These are phyloP conservation scores for Hydroisotoma schaefferi DNA, from an alignment of 2,888 invertebrate species.

Conservation along the genomic window DNA sequence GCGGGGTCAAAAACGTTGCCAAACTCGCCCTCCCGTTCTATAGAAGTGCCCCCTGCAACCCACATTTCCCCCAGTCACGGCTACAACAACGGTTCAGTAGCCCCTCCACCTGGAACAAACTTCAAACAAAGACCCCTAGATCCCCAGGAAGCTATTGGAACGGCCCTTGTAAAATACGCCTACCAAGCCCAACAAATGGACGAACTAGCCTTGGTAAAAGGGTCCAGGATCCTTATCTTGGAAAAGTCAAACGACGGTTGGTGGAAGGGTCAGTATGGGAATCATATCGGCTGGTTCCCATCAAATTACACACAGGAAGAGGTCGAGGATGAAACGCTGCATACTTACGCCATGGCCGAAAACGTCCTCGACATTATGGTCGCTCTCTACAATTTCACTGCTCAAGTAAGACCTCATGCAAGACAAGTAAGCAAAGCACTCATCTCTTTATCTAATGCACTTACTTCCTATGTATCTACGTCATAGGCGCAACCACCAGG, in stretches of 20 bases:
- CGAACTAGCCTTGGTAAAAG: conserved; percentile 90
- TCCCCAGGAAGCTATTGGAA: conserved; percentile 79
- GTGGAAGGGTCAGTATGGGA: conserved; percentile 72
- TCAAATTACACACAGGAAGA: conserved; percentile 93
- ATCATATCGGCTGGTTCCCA: conserved; percentile 83
- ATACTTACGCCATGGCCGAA: conserved; percentile 91
- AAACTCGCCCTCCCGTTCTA: conserved; percentile 71
- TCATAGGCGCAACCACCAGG: no score
- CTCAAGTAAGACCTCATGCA: conserved; percentile 46
- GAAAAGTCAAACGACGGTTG: conserved; percentile 99
- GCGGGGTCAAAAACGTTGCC: conserved; percentile 66
- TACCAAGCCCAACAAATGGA: conserved; percentile 94
- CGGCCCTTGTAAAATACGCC: conserved; percentile 92
- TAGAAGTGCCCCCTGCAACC: conserved; percentile 72
- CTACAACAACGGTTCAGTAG: conserved; percentile 37
- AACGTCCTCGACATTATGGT: conserved; percentile 94
- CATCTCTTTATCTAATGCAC: neutral
- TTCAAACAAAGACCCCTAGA: conserved; percentile 64
- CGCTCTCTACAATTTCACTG: conserved; percentile 82
- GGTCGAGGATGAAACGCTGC: conserved; percentile 72
- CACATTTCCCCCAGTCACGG: conserved; percentile 52
- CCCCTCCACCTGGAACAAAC: conserved; percentile 41
- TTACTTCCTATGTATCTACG: no score
- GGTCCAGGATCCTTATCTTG: conserved; percentile 86
- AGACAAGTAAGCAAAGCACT: neutral